phyloP scores from a whole-genome alignment of 2,888 invertebrate species.

The Apodemia hepburni region DNA sequence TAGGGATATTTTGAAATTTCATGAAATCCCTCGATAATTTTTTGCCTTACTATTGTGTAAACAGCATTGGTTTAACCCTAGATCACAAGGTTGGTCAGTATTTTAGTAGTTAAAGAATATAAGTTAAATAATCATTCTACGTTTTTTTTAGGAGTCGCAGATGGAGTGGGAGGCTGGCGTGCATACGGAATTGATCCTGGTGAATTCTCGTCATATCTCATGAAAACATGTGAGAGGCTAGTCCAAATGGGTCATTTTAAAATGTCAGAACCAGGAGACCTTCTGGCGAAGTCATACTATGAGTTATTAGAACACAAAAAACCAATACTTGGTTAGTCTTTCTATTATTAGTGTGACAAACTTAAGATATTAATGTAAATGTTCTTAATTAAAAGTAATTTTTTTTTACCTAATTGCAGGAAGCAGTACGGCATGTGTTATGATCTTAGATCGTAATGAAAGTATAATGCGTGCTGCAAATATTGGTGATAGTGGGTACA shows the following conservation, averaged over 20 bases:
- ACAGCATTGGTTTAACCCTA: too few species aligned
- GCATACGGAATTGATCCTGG: constrained; percentile 99
- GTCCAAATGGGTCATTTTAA: constrained; percentile 94
- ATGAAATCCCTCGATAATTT: too few species aligned
- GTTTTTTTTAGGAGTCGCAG: constrained; percentile 91
- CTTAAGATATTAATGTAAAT: not conserved
- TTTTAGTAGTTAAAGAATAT: too few species aligned
- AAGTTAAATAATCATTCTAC: too few species aligned
- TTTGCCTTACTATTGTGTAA: too few species aligned
- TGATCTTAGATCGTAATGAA: constrained; percentile 94
- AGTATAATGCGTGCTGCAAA: constrained; percentile 96
- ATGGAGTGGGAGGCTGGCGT: constrained; percentile 99
- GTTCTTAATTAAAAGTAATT: too few species aligned
- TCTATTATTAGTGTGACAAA: constrained; percentile 16
- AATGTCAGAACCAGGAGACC: constrained; percentile 91
- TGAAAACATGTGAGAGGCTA: constrained; percentile 96
- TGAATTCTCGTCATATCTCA: constrained; percentile 95
- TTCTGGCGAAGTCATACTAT: constrained; percentile 94
- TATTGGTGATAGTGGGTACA: constrained; percentile 99
- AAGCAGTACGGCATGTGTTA: constrained; percentile 98
- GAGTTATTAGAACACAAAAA: constrained; percentile 95
- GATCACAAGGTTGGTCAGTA: too few species aligned
- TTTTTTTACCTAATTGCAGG: constrained; percentile 80
- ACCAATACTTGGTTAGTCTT: constrained; percentile 89
- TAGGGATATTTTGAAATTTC: too few species aligned